Conservation (phyloP, 2,113 vertebrate genomes). For the Montifringilla adamsi region DNA sequence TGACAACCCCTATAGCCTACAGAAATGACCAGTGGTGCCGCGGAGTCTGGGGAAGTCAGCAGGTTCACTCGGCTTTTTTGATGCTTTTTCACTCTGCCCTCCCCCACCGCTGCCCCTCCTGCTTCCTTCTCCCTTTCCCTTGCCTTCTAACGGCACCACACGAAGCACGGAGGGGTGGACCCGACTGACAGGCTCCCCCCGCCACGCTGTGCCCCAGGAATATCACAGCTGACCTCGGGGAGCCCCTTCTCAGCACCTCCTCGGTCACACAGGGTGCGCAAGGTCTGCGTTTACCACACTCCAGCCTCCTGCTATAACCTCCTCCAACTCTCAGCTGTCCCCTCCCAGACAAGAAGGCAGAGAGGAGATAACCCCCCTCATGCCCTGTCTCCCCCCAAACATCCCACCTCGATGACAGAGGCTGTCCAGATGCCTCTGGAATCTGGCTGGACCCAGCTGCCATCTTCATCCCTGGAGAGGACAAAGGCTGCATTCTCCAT, state of each 20-base stretch:
- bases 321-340: neutral
- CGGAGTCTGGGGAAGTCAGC: conserved; percentile 86
- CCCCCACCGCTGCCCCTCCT: neutral
- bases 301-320: neutral
- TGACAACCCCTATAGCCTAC: conserved; percentile 82
- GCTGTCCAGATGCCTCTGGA: conserved; percentile 79
- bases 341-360: neutral
- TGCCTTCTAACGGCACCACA: neutral
- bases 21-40: conserved; percentile 94
- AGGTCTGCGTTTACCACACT: neutral
- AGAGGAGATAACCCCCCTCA: neutral
- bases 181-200: conserved; percentile 9
- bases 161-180: conserved; percentile 68
- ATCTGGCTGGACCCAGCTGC: conserved; percentile 45
- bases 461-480: conserved; percentile 26
- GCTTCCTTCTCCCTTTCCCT: neutral
- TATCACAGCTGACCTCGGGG: neutral
- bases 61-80: conserved; percentile 47
- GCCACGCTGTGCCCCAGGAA: neutral
- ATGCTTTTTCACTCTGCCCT: neutral
- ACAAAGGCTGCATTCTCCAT: conserved; percentile 44
- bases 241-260: neutral
- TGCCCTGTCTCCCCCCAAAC: neutral
- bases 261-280: neutral
- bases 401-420: conserved; percentile 68